These are phyloP conservation scores for Apamea sordens DNA, from an alignment of 2,888 invertebrate species.

Conservation along the genomic window DNA sequence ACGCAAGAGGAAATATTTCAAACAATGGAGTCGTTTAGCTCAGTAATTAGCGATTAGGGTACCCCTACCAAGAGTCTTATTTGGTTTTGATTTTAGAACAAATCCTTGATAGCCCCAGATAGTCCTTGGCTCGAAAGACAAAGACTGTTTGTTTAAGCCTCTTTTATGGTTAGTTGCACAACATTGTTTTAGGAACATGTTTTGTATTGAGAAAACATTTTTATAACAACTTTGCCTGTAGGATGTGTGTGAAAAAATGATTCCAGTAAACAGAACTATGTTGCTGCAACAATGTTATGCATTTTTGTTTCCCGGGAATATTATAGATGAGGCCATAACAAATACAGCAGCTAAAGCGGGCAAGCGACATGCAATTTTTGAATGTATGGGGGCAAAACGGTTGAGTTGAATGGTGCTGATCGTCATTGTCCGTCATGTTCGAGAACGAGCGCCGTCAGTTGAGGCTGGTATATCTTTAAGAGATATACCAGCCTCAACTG, in stretches of 20 bases:
- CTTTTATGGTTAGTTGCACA: background rate
- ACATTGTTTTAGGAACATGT: background rate
- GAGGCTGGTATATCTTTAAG: too few species aligned
- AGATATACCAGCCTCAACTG: too few species aligned
- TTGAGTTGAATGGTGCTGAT: background rate
- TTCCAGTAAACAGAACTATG: background rate
- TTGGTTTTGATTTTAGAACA: background rate
- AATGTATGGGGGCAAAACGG: background rate
- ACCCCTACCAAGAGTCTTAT: slow-evolving; percentile 48
- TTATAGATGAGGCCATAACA: background rate
- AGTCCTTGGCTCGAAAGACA: background rate
- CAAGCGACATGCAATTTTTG: background rate
- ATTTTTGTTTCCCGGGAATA: background rate
- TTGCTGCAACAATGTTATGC: background rate
- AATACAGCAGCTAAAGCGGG: background rate
- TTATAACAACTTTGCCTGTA: too few species aligned
- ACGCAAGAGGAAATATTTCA: slow-evolving; percentile 52
- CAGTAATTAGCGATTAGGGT: slow-evolving; percentile 62
- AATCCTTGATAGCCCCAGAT: background rate
- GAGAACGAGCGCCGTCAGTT: too few species aligned
- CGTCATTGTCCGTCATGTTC: background rate
- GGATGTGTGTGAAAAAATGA: background rate
- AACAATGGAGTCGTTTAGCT: slow-evolving; percentile 64
- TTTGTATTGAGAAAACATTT: background rate
- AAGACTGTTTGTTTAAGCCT: background rate